Conservation (phyloP, 2,888 invertebrate genomes). For the Lepidocyrtinus sp. region DNA sequence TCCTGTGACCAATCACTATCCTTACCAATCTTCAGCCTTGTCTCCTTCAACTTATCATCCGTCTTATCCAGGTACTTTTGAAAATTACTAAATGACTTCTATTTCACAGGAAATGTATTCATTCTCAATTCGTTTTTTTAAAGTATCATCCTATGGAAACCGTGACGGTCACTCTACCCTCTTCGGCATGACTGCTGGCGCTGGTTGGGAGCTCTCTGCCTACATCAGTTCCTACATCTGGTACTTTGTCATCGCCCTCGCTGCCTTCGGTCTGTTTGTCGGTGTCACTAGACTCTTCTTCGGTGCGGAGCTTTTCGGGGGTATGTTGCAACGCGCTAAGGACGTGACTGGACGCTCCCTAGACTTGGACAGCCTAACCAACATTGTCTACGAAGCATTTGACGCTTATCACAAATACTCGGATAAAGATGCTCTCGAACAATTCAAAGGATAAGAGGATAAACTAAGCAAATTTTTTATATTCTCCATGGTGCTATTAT, state of each 20-base stretch:
- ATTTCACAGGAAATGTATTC: neutral
- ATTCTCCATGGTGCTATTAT: conserved; percentile 45
- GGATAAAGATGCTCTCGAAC: no score
- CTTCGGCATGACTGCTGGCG: conserved; percentile 63
- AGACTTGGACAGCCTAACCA: conserved; percentile 66
- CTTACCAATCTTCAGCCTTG: conserved; percentile 38
- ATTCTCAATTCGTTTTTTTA: neutral
- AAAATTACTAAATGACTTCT: neutral
- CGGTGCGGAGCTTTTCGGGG: conserved; percentile 61
- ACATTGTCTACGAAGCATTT: conserved; percentile 66
- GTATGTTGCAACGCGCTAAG: conserved; percentile 59
- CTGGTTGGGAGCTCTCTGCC: conserved; percentile 65
- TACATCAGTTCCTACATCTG: conserved; percentile 67
- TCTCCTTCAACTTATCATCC: conserved; percentile 39
- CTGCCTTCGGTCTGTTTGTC: conserved; percentile 48
- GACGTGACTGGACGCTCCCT: conserved; percentile 58
- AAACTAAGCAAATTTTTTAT: neutral
- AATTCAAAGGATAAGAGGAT: no score
- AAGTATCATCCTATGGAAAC: neutral
- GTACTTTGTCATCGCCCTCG: conserved; percentile 49
- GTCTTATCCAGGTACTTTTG: conserved; percentile 34
- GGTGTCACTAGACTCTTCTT: conserved; percentile 52
- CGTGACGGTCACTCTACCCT: conserved; percentile 42
- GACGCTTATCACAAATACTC: conserved; percentile 64
- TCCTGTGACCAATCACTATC: conserved; percentile 40